These are phyloP conservation scores for Paramacrobiotus metropolitanus DNA, from an alignment of 1,140 invertebrate genomes.

Conservation along the genomic window DNA sequence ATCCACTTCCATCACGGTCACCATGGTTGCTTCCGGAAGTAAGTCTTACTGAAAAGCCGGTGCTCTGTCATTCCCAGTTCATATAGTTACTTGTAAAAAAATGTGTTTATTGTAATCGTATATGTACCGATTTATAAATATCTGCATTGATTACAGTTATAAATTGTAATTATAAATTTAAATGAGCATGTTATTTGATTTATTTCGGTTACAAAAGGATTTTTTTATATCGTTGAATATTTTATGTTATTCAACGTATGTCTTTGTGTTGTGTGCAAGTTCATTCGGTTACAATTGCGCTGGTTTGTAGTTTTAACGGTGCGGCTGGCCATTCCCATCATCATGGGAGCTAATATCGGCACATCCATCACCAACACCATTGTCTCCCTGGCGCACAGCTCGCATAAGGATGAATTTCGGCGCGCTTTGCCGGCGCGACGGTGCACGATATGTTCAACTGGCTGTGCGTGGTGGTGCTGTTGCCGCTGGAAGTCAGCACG, in stretches of 20 bases:
- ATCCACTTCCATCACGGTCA: constrained; percentile 34
- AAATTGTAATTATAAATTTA: too few relatives aligned
- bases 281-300: too few relatives aligned
- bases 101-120: too few relatives aligned
- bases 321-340: constrained; percentile 17
- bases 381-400: constrained; percentile 11
- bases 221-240: too few relatives aligned
- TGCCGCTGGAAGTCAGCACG: constrained; percentile 16
- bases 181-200: too few relatives aligned
- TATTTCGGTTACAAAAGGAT: too few relatives aligned
- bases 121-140: too few relatives aligned
- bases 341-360: constrained; percentile 16
- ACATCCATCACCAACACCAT: constrained; percentile 17
- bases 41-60: constrained; percentile 2
- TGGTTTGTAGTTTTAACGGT: constrained; percentile 15
- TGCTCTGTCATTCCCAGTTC: too few relatives aligned
- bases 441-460: constrained; percentile 17
- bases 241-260: too few relatives aligned
- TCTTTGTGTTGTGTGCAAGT: too few relatives aligned
- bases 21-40: constrained; percentile 30
- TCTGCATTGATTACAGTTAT: too few relatives aligned
- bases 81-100: too few relatives aligned
- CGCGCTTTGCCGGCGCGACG: constrained; percentile 18
- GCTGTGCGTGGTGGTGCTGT: constrained; percentile 14
- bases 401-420: constrained; percentile 14